These are phyloP conservation scores for Eristalis tenax DNA, from an alignment of 2,888 invertebrate species.

Conservation along the genomic window DNA sequence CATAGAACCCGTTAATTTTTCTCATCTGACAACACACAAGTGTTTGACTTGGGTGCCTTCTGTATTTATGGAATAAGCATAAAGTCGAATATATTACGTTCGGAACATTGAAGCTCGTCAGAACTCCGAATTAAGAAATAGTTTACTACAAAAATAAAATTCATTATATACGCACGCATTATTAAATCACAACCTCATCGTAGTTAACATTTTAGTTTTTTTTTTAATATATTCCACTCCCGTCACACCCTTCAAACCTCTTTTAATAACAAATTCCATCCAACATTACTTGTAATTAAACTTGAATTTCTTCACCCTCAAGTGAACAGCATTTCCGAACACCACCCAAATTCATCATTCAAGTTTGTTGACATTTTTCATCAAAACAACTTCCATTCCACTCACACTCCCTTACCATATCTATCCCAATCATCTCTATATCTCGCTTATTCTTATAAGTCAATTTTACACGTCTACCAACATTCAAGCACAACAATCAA, in stretches of 20 bases:
- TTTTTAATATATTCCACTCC: too few species aligned
- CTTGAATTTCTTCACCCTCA: too few species aligned
- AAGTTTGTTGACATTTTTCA: conserved; percentile 35
- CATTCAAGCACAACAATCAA: neutral
- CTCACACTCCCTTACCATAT: neutral
- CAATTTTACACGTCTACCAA: conserved; percentile 50
- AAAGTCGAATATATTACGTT: too few species aligned
- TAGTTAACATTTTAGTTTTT: too few species aligned
- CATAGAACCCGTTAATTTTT: conserved; percentile 80
- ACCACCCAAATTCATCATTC: neutral
- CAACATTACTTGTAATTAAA: too few species aligned
- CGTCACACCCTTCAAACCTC: too few species aligned
- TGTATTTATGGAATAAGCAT: too few species aligned
- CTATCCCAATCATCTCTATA: accelerated
- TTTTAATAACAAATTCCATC: too few species aligned
- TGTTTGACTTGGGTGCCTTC: too few species aligned
- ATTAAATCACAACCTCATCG: neutral
- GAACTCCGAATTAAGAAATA: neutral
- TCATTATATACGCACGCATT: neutral
- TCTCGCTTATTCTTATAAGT: conserved; percentile 27
- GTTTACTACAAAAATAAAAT: neutral
- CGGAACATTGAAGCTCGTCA: too few species aligned
- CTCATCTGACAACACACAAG: neutral
- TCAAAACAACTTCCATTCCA: conserved; percentile 17
- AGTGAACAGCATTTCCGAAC: neutral